Base-by-base conservation (phyloP, 1,140 invertebrate genomes). In the Triops cancriformis region DNA sequence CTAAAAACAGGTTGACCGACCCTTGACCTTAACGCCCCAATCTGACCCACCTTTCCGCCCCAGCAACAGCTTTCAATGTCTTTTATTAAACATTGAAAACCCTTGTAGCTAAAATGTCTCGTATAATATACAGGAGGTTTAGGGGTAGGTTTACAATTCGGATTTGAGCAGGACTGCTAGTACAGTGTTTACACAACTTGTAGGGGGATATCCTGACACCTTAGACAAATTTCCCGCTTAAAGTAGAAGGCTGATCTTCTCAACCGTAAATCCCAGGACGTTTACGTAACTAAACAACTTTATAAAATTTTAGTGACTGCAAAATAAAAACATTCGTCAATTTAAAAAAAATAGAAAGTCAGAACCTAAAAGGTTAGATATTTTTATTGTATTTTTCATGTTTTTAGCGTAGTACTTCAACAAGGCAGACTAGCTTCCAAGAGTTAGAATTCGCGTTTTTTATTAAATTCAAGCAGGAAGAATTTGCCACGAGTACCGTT, bases 1-100 rank as follows among this genome's bases (percentile, higher is more conserved):
- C 51, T 64, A 64, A 23, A 64, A 64, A 64, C 51, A 64, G 51
- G 51, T 64, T 64, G 51, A 64, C 51, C 51, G 51, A 64, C 51
- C 51, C 51, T 64, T 64, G 51, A 64, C 51, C 51, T 64, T 64
- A 64, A 64, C 51, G 51, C 51, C 51, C 51, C 51, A 64, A 64
- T 9, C 3, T 64, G 51, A 64, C 51, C 51, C 51, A 64, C 51
- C 51, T 64, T 64, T 6, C 23, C n/a, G 14, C 1, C 51, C 2
- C 14, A 64, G 51, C 51, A 64, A 64, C n/a, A 64, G 14, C n/a
- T 64, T 64, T 23, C 14, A n/a, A 64, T 37, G 2, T 37, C 51
- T 23, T 64, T 64, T 64, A 64, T 64, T 64, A 64, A n/a, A 18
- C 23, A 64, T 64, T 64, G 1, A 7, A 64, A 64, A n/a, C 10